These are phyloP conservation scores for Heterodera carotae DNA, from an alignment of 1,140 invertebrate genomes.

Conservation along the genomic window DNA sequence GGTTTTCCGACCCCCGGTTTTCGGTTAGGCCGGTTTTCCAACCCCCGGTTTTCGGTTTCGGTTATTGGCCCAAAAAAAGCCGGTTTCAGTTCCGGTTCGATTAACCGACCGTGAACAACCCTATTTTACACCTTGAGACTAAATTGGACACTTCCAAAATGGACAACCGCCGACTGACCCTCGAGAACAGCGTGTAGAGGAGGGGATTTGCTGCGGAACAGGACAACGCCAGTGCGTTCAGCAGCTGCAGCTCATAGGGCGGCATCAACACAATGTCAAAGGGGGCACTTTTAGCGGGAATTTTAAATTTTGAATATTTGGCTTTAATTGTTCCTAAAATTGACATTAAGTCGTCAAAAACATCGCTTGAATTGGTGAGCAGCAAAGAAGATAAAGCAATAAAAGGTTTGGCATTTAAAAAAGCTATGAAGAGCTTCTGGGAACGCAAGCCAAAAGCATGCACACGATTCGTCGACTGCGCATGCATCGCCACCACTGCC, in stretches of 20 bases:
- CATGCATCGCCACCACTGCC: conserved; percentile 32
- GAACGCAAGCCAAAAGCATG: conserved; percentile 33
- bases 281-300: conserved; percentile 39
- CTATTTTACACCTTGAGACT: too few relatives aligned
- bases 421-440: conserved; percentile 25
- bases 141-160: too few relatives aligned
- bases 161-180: not conserved
- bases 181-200: conserved; percentile 59
- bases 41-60: too few relatives aligned
- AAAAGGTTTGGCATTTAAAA: not conserved
- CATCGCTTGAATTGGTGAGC: conserved; percentile 59
- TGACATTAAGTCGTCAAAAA: conserved; percentile 53
- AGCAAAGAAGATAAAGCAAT: conserved; percentile 59
- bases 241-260: conserved; percentile 52
- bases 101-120: too few relatives aligned
- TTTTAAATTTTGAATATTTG: conserved; percentile 21
- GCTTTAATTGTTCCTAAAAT: not conserved
- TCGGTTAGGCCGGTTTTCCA: too few relatives aligned
- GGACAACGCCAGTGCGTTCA: conserved; percentile 58
- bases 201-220: conserved; percentile 58
- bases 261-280: conserved; percentile 44
- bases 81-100: too few relatives aligned
- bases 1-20: too few relatives aligned
- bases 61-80: too few relatives aligned
- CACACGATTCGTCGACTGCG: conserved; percentile 18